These are phyloP conservation scores for Melinaea marsaeus DNA, from an alignment of 2,888 invertebrate genomes.

Conservation along the genomic window DNA sequence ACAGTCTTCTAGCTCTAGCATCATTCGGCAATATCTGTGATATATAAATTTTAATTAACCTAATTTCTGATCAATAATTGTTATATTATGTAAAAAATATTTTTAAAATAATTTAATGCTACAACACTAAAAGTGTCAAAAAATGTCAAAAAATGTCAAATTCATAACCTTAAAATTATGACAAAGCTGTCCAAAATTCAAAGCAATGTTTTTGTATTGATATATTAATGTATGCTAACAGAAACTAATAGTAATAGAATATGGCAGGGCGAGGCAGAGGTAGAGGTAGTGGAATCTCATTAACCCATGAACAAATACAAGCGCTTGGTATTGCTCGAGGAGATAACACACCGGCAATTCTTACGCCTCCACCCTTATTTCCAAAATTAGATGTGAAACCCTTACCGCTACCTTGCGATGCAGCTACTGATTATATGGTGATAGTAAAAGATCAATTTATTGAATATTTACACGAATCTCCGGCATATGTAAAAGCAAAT, in stretches of 20 bases:
- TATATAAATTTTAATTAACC: neutral
- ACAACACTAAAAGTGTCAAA: no score
- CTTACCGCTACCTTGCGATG: constrained; percentile 69
- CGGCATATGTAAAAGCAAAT: constrained; percentile 76
- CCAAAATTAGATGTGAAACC: constrained; percentile 79
- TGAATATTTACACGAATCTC: constrained; percentile 83
- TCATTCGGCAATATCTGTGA: constrained; percentile 83
- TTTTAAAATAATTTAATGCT: no score
- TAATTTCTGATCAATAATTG: neutral
- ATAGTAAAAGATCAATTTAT: constrained; percentile 85
- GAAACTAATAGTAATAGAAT: constrained; percentile 7
- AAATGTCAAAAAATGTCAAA: neutral
- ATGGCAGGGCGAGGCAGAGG: constrained; percentile 75
- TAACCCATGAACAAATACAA: constrained; percentile 78
- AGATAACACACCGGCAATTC: constrained; percentile 73
- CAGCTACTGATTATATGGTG: constrained; percentile 82
- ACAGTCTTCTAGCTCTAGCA: constrained; percentile 85
- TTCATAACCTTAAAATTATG: neutral
- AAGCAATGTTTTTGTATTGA: no score
- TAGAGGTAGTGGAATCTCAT: constrained; percentile 68
- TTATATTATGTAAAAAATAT: no score
- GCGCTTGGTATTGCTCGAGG: constrained; percentile 75
- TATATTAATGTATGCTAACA: no score
- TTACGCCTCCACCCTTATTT: constrained; percentile 79
- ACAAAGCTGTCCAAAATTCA: no score